A percentile compares a stretch with the other conserved stretches of the same genome.
These are phyloP conservation scores for Dastarcus helophoroides DNA, from an alignment of 2,888 invertebrate species.

Conservation along the genomic window DNA sequence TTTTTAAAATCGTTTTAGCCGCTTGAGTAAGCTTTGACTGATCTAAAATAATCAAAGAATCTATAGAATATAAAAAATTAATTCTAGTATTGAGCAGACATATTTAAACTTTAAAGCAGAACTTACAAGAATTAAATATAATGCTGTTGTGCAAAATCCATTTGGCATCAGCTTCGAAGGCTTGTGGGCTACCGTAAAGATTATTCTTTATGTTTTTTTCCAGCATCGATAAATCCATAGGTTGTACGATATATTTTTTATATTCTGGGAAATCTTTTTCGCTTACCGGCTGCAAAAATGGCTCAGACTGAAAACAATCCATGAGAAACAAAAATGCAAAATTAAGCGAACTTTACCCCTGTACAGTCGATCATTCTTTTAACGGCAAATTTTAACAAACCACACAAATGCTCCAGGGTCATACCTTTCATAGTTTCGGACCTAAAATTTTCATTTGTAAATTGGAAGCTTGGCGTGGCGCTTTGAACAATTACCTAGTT, in stretches of 20 bases:
- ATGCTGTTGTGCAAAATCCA: conserved; percentile 93
- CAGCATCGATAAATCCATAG: conserved; percentile 71
- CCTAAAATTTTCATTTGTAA: conserved; percentile 33
- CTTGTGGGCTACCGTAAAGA: conserved; percentile 75
- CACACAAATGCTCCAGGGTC: conserved; percentile 61
- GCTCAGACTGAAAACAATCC: conserved; percentile 52
- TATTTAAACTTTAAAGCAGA: conserved; percentile 3
- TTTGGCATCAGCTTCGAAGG: conserved; percentile 79
- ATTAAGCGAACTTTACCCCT: conserved; percentile 50
- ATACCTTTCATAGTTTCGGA: conserved; percentile 62
- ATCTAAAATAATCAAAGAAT: conserved; percentile 39
- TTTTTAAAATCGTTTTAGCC: conserved; percentile 69
- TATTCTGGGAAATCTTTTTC: conserved; percentile 61
- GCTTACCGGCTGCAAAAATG: conserved; percentile 68
- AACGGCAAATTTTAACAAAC: conserved; percentile 66
- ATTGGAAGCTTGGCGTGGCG: no score
- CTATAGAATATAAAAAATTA: neutral
- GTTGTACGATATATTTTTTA: conserved; percentile 70
- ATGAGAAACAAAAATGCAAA: conserved; percentile 4
- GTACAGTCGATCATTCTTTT: conserved; percentile 68
- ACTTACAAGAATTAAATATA: conserved; percentile 79
- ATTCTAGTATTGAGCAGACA: no score
- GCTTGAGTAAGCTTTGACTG: conserved; percentile 65
- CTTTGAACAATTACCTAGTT: no score
- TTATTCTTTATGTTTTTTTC: conserved; percentile 65